Evolutionary conservation across 2,888 invertebrate genomes (phyloP).

Genomic region (Orchesella flavescens): DNA sequence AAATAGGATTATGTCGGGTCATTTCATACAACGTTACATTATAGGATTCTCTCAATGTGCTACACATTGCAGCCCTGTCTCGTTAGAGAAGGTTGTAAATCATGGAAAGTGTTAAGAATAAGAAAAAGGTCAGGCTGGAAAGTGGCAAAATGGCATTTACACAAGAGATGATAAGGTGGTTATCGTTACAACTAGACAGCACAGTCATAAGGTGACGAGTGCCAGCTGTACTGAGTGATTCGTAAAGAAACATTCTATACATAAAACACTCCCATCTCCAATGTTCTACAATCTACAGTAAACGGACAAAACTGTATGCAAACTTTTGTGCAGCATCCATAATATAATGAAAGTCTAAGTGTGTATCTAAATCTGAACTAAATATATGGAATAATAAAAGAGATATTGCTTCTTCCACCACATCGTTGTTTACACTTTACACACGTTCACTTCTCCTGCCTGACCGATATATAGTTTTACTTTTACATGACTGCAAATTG

Average conservation of each 20-base stretch:
- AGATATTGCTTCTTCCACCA: too few species aligned
- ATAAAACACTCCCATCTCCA: too few species aligned
- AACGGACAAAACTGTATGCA: background rate
- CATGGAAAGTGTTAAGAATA: constrained; percentile 23
- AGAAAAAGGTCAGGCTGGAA: constrained; percentile 4
- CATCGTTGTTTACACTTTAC: too few species aligned
- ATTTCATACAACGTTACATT: constrained; percentile 25
- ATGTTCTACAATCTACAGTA: too few species aligned
- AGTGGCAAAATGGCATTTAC: constrained; percentile 37
- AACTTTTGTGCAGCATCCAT: too few species aligned
- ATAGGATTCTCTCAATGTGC: constrained; percentile 2
- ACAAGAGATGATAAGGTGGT: constrained; percentile 35
- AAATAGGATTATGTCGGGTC: constrained; percentile 44
- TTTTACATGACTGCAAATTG: too few species aligned
- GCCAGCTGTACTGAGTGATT: constrained; percentile 12
- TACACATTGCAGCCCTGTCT: constrained; percentile 20
- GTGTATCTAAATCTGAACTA: too few species aligned
- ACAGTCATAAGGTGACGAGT: constrained; percentile 41
- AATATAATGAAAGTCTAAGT: too few species aligned
- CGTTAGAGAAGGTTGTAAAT: background rate
- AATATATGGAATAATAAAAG: too few species aligned
- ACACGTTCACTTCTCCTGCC: background rate
- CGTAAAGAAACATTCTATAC: too few species aligned
- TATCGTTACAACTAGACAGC: constrained; percentile 49
- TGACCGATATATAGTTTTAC: background rate